Evolutionary conservation across 2,113 vertebrate species (phyloP).

Genomic region (Brachyistius frenatus): DNA sequence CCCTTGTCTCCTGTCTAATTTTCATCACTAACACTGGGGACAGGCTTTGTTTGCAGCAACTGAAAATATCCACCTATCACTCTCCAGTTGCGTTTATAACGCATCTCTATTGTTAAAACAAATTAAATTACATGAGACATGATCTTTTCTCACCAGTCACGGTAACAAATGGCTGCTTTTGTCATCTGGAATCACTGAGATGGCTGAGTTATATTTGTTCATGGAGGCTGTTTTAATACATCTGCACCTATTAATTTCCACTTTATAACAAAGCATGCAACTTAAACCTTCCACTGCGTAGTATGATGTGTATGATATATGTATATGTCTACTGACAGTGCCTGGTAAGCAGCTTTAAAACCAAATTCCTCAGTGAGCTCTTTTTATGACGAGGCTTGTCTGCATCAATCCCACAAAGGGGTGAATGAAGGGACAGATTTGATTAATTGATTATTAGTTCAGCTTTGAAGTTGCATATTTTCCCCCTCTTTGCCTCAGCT

Average conservation of each 20-base stretch:
- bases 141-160: slow-evolving; percentile 15
- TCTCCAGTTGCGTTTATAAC: slow-evolving; percentile 13
- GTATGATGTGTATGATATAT: slow-evolving; percentile 18
- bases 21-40: not conserved
- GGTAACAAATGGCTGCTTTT: slow-evolving; percentile 17
- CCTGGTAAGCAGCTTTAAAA: slow-evolving; percentile 56
- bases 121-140: not conserved
- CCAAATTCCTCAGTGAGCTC: slow-evolving; percentile 69
- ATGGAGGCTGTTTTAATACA: not conserved
- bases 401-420: slow-evolving; percentile 65
- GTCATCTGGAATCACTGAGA: slow-evolving; percentile 17
- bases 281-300: not conserved
- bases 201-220: slow-evolving; percentile 20
- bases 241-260: slow-evolving; percentile 16
- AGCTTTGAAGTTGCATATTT: slow-evolving; percentile 81
- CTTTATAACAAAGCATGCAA: slow-evolving; percentile 21
- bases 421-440: slow-evolving; percentile 82
- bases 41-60: slow-evolving; percentile 23
- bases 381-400: slow-evolving; percentile 72
- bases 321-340: slow-evolving; percentile 65
- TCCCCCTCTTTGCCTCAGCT: slow-evolving; percentile 49
- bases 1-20: not conserved
- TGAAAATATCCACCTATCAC: not conserved
- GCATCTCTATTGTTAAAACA: slow-evolving; percentile 12
- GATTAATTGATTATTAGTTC: slow-evolving; percentile 85